Evolutionary conservation across 2,797 vertebrate genomes (phyloP), one percentile per base, ranked within the genome.

Genomic region (Platalea minor): DNA sequence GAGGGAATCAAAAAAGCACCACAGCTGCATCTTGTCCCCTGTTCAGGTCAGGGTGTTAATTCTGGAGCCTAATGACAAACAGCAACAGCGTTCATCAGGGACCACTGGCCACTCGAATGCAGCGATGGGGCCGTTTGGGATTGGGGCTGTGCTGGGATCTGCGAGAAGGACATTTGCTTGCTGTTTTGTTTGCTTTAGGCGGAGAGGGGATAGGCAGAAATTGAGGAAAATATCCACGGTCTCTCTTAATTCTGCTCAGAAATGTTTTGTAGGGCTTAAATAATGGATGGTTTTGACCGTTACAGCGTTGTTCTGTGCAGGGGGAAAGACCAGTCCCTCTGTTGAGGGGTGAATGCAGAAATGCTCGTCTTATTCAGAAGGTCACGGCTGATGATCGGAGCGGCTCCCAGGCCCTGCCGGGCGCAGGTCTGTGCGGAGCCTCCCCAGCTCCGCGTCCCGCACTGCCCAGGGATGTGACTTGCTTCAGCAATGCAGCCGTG

Each of bases 351-450:
- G 69, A 41, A 25, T 1, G 5, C 54, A 35, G 43, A 63, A 84
- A 69, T 2, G 37, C 54, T 61, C 16, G 0, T 12, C 28, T 8
- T 0, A 3, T 10, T 50, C 53, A 5, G 10, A 10, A 65, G 70
- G 53, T 60, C 74, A 11, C 1, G 5, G 59, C 51, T 0, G 2
- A 25, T 24, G 10, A 11, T 0, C 0, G 0, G 45, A 68, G 88
- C 48, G 1, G 79, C n/a, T 64, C 48, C 48, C 7, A 2, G 41
- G 46, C 37, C 57, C 70, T 39, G 43, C 51, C 4, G 2, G 59
- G 41, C 4, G 0, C 45, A 9, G 61, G 21, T 65, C 76, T 11
- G 0, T 0, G n/a, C 0, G 9, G 64, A 75, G 1, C 60, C 25
- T 39, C 43, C 64, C 51, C 87, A 33, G 51, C 70, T 31, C 89